These are phyloP conservation scores for Solen grandis DNA, from an alignment of 1,140 invertebrate genomes.

Conservation along the genomic window DNA sequence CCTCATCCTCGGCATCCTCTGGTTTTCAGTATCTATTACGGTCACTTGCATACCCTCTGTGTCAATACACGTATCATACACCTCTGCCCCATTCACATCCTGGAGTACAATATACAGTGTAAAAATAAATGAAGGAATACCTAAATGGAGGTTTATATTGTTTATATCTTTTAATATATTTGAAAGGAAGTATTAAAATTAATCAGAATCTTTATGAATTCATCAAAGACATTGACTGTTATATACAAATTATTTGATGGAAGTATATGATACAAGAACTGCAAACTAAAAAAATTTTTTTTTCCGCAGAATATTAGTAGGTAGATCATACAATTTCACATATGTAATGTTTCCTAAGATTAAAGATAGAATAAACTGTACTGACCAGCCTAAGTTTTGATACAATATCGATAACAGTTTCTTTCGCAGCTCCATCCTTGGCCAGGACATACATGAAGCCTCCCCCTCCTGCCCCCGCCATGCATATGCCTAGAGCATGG, in stretches of 20 bases:
- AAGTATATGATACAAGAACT: too few species aligned
- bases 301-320: too few species aligned
- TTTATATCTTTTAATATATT: neutral
- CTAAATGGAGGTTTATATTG: too few species aligned
- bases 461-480: slow-evolving; percentile 82
- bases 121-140: too few species aligned
- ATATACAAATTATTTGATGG: too few species aligned
- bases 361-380: too few species aligned
- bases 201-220: neutral
- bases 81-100: slow-evolving; percentile 63
- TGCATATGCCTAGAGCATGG: slow-evolving; percentile 75
- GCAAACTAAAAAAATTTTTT: too few species aligned
- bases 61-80: slow-evolving; percentile 71
- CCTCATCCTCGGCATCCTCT: neutral
- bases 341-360: too few species aligned
- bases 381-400: too few species aligned
- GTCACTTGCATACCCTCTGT: slow-evolving; percentile 64
- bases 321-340: too few species aligned
- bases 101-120: slow-evolving; percentile 47
- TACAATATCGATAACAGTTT: too few species aligned
- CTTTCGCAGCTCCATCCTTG: slow-evolving; percentile 69
- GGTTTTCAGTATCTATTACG: slow-evolving; percentile 51
- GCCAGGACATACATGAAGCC: slow-evolving; percentile 81
- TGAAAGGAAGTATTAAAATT: neutral
- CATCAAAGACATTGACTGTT: neutral